These are phyloP conservation scores for Ichneumon xanthorius DNA, from an alignment of 2,888 invertebrate genomes.

Conservation along the genomic window DNA sequence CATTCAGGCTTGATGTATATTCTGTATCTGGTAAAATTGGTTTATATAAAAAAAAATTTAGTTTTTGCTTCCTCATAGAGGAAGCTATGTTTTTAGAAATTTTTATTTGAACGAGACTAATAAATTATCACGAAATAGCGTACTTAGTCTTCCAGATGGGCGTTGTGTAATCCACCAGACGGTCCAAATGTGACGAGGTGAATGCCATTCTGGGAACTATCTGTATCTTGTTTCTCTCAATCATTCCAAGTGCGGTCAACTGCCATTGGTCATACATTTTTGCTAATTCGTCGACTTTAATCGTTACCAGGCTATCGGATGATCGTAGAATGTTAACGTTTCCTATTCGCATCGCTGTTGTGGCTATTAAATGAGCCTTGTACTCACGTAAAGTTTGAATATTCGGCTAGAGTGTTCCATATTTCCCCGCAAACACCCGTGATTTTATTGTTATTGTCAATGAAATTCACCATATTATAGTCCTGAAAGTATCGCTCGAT, in stretches of 20 bases:
- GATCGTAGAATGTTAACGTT: background rate
- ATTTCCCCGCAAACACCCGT: slow-evolving; percentile 45
- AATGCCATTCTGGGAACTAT: too few species aligned
- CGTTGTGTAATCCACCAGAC: too few species aligned
- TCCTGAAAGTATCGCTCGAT: slow-evolving; percentile 20
- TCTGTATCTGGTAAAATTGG: slow-evolving; percentile 61
- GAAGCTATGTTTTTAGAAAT: too few species aligned
- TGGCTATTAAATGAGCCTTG: background rate
- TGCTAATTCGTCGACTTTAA: too few species aligned
- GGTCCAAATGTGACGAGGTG: too few species aligned
- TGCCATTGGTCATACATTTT: too few species aligned
- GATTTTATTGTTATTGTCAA: slow-evolving; percentile 35
- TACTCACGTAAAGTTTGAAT: slow-evolving; percentile 55
- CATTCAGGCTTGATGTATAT: slow-evolving; percentile 58
- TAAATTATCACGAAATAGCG: too few species aligned
- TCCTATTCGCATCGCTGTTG: background rate
- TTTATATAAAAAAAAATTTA: background rate
- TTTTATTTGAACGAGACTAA: too few species aligned
- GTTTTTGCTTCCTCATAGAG: too few species aligned
- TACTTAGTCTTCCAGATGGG: too few species aligned
- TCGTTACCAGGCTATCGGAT: background rate
- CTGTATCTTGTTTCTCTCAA: too few species aligned
- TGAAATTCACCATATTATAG: slow-evolving; percentile 34
- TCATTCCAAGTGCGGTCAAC: too few species aligned
- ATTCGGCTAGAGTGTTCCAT: slow-evolving; percentile 50